A percentile compares a stretch with the other conserved stretches of the same genome.
These are phyloP conservation scores for Panthera leo DNA, from an alignment of 2,113 vertebrate species.

Conservation along the genomic window DNA sequence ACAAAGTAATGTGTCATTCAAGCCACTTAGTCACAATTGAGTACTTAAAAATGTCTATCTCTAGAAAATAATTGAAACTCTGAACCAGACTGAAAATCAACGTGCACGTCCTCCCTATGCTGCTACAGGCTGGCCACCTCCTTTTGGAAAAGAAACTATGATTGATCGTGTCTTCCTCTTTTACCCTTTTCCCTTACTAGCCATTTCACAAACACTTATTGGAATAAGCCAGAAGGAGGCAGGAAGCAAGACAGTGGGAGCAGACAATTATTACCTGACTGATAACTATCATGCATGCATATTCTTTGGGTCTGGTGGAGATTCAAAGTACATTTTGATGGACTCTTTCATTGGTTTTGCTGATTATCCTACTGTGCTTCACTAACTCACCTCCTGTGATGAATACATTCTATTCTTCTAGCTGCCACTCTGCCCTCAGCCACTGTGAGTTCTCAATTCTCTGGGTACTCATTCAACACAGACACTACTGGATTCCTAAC, in stretches of 20 bases:
- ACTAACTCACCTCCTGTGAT: neutral
- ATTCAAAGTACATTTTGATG: neutral
- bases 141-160: neutral
- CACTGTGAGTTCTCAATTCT: neutral
- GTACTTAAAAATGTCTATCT: neutral
- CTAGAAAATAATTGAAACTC: neutral
- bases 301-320: neutral
- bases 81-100: neutral
- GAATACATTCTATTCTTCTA: neutral
- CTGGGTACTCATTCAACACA: neutral
- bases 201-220: neutral
- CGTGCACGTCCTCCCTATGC: neutral
- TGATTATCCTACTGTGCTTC: neutral
- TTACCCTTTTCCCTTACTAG: neutral
- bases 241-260: neutral
- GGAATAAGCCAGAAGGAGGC: neutral
- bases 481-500: neutral
- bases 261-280: neutral
- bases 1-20: neutral
- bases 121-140: neutral
- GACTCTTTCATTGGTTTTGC: neutral
- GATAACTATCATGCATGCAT: neutral
- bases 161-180: neutral
- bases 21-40: neutral
- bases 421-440: neutral